phyloP scores from a whole-genome alignment of 2,113 vertebrate species.

The Syngnathus typhle region DNA sequence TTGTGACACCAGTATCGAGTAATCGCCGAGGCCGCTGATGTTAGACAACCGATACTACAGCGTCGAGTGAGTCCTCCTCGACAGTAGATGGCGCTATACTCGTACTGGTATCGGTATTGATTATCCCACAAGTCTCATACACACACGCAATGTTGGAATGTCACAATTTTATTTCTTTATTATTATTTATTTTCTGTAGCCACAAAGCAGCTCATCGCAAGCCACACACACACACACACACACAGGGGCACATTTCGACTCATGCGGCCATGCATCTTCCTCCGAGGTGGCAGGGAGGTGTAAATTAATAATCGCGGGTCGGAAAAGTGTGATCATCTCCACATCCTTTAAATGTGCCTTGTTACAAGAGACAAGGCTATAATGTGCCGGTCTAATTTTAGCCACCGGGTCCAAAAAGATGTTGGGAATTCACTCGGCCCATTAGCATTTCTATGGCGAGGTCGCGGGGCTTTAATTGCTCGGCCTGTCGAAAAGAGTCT shows the following conservation, averaged over 20 bases:
- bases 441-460: slow-evolving; percentile 7
- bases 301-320: slow-evolving; percentile 59
- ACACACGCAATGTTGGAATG: no score
- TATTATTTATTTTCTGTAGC: no score
- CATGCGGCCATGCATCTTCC: neutral
- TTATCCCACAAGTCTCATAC: no score
- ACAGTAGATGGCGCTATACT: no score
- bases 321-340: slow-evolving; percentile 48
- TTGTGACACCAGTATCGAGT: no score
- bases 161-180: no score
- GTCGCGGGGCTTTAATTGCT: neutral
- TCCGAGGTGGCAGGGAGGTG: slow-evolving; percentile 41
- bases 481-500: slow-evolving; percentile 7
- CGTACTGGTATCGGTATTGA: no score
- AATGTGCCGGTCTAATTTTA: slow-evolving; percentile 38
- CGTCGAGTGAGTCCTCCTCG: no score
- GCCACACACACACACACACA: neutral
- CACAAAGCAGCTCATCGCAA: neutral
- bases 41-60: no score
- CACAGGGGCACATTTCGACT: neutral
- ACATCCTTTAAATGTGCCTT: slow-evolving; percentile 43
- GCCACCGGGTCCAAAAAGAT: slow-evolving; percentile 9
- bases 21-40: no score
- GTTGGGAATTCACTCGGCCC: slow-evolving; percentile 16
- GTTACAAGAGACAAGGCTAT: slow-evolving; percentile 30